Evolutionary conservation across 1,140 invertebrate genomes (phyloP), one percentile per base, ranked within the genome.

Genomic region (Caenorhabditis briggsae): DNA sequence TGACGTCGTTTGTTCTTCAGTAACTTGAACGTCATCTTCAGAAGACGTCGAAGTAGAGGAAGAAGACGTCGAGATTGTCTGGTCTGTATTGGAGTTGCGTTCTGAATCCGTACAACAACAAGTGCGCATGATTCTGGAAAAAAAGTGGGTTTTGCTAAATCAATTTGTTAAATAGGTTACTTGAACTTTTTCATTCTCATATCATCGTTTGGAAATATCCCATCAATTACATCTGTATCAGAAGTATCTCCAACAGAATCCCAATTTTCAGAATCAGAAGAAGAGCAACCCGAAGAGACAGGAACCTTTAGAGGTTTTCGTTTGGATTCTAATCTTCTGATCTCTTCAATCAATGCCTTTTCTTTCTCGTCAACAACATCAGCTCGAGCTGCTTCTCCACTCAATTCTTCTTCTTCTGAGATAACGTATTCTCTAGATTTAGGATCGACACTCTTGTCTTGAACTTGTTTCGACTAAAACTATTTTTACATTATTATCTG

Each of bases 231-330:
- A 50, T 78, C 70, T 7, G 70, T 78, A 12, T 78, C 70, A 8
- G 70, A 78, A 78, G 70, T 78, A 7, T 78, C 70, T 23, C 20
- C 70, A 78, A 50, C 5, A 25, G 70, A 78, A 50, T 78, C 70
- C 8, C 12, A 53, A 23, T 12, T 7, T 20, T 65, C 61, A 14
- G 61, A 65, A 33, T 12, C 18, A 33, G 61, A 65, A 65, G 61
- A 53, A 48, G 33, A 46, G 33, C 9, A 78, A 9, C 50, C 70
- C 2, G 70, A 78, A 23, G 70, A 78, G 11, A 23, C 16, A 25
- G 59, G 23, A 61, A 61, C 11, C 11, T 33, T 33, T 3, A 33
- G 1, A 20, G 59, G 12, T 23, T 43, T 25, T 78, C 41, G 8
- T 14, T 70, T 70, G 5, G 6, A 3, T 50, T 78, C 70, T 7